These are phyloP conservation scores for Netelia inedita DNA, from an alignment of 2,888 invertebrate genomes.

Conservation along the genomic window DNA sequence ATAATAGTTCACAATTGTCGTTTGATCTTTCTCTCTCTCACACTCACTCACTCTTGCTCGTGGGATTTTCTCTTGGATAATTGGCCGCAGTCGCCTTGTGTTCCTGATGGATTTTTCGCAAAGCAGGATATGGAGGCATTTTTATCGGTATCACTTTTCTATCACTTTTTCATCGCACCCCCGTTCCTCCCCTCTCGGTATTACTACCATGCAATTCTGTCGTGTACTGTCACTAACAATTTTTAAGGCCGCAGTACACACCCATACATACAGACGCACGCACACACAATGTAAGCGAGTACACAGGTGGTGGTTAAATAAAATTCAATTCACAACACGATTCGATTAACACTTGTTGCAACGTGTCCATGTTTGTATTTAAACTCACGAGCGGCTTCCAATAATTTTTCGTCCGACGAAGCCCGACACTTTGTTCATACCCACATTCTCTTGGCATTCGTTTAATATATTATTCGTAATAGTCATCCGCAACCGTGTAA, in stretches of 20 bases:
- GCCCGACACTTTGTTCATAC: slow-evolving; percentile 37
- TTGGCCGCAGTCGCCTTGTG: slow-evolving; percentile 41
- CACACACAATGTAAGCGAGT: slow-evolving; percentile 70
- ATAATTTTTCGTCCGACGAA: slow-evolving; percentile 8
- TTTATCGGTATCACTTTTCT: slow-evolving; percentile 19
- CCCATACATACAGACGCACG: slow-evolving; percentile 46
- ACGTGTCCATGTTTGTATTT: slow-evolving; percentile 35
- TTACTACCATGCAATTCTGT: slow-evolving; percentile 46
- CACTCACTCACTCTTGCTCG: slow-evolving; percentile 61
- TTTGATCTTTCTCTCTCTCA: slow-evolving; percentile 35
- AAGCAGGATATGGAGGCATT: slow-evolving; percentile 15
- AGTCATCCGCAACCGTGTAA: slow-evolving; percentile 59
- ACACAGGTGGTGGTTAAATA: slow-evolving; percentile 57
- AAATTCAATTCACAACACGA: slow-evolving; percentile 60
- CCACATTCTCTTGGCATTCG: slow-evolving; percentile 40
- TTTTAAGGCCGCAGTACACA: slow-evolving; percentile 76
- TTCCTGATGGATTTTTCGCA: slow-evolving; percentile 30
- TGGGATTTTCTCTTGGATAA: slow-evolving; percentile 44
- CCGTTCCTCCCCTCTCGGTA: slow-evolving; percentile 35
- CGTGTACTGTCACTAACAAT: slow-evolving; percentile 73
- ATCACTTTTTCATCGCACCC: slow-evolving; percentile 36
- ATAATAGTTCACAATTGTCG: slow-evolving; percentile 69
- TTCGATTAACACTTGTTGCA: slow-evolving; percentile 40
- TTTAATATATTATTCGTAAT: slow-evolving; percentile 56
- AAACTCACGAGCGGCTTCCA: slow-evolving; percentile 4